phyloP scores from a whole-genome alignment of 2,888 invertebrate species.

The Bombylius discolor region DNA sequence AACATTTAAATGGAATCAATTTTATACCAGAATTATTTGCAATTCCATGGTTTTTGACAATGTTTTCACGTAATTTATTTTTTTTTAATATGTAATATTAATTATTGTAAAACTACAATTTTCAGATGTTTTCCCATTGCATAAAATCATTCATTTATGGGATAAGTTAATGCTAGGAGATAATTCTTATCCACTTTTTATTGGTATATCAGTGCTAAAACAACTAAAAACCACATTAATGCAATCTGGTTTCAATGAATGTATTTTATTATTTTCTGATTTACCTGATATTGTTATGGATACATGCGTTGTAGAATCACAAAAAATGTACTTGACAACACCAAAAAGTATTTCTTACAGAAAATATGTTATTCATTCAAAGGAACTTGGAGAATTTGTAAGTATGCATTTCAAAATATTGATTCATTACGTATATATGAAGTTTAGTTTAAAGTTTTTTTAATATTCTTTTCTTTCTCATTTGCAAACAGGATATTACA shows the following conservation, averaged over 20 bases:
- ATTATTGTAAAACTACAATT: constrained; percentile 18
- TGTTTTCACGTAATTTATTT: constrained; percentile 83
- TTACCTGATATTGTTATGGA: constrained; percentile 95
- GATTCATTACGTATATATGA: constrained; percentile 17
- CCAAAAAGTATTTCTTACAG: constrained; percentile 81
- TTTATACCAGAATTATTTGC: constrained; percentile 97
- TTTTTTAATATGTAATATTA: not conserved
- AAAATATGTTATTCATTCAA: constrained; percentile 52
- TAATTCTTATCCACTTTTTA: constrained; percentile 83
- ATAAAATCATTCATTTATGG: constrained; percentile 97
- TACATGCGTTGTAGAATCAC: constrained; percentile 77
- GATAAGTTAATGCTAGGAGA: constrained; percentile 89
- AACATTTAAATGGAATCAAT: constrained; percentile 81
- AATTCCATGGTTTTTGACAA: constrained; percentile 97
- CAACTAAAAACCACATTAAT: constrained; percentile 76
- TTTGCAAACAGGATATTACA: constrained; percentile 18
- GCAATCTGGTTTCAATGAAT: constrained; percentile 92
- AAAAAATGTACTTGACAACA: constrained; percentile 69
- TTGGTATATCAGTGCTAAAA: constrained; percentile 83
- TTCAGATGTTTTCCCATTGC: constrained; percentile 91
- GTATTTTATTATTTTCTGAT: constrained; percentile 96
- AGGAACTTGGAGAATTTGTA: constrained; percentile 28
- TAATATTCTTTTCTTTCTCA: constrained; percentile 5
- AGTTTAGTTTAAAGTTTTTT: not conserved
- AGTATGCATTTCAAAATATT: constrained; percentile 11